Evolutionary conservation across 1,140 invertebrate genomes (phyloP), one percentile per base, ranked within the genome.

Genomic region (Proales similis): DNA sequence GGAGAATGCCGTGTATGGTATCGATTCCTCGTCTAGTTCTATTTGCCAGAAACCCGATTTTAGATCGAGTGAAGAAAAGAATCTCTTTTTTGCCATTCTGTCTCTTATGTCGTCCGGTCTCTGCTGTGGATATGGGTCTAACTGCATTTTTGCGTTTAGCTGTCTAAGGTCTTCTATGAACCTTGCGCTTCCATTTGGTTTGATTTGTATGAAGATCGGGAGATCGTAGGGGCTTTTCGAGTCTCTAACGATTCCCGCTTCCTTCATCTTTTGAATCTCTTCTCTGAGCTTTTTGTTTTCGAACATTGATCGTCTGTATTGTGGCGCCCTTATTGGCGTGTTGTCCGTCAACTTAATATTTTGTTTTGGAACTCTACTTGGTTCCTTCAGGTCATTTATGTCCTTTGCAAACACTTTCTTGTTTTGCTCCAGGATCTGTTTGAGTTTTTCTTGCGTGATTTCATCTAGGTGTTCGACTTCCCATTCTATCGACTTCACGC

Each of bases 1-100:
- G n/a, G 24, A 7, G 33, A 48, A 48, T 12, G 47, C 47, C 14
- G 47, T 48, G 30, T 48, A 32, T 48, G 30, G 22, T 47, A 47
- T 48, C 20, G 47, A 48, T 12, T 47, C 45, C 12, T 14, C 2
- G 14, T 48, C 26, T 32, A 48, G 30, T 11, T 26, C 27, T 20
- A 48, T 48, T 29, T 48, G 47, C 47, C 47, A 48, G 36, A 32
- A 32, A 4, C 26, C 47, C n/a, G 47, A 48, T 17, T 48, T 48
- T 48, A 48, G 36, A 48, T 48, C 47, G 36, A 32, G 20, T 6
- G 26, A 26, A 27, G 47, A 30, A 48, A 32, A 48, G 36, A 48
- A 20, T 26, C 20, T 26, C 11, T 27, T 32, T 12, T 19, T 14
- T 20, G n/a, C 19, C 20, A 48, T 14, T 48, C 24, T 48, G 30